Base-by-base conservation (phyloP, 2,113 vertebrate species). In the Dromaius novaehollandiae region DNA sequence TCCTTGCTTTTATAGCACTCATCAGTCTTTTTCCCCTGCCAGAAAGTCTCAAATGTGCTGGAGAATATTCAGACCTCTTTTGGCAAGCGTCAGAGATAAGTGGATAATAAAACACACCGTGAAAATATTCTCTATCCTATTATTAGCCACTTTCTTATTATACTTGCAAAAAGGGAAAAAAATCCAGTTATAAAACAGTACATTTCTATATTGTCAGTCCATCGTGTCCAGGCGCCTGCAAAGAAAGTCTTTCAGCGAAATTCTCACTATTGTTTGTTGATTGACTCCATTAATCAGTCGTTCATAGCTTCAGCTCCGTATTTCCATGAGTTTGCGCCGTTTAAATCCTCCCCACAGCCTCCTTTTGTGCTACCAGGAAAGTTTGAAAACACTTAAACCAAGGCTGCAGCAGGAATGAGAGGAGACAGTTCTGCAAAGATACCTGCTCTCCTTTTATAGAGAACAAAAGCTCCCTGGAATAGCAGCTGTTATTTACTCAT, bases 51-150 rank as follows among this genome's bases (percentile, higher is more conserved):
- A 83, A 61, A 91, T 81, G 79, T 42, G 78, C 95, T 83, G 55
- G 91, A 75, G 94, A 97, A 93, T 95, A 95, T 87, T 95, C 91
- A 79, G 73, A 78, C 87, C 87, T 94, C 88, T 94, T 94, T 96
- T 95, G 97, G 96, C 97, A 90, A 96, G 77, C 44, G 21, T 78
- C 89, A 79, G 65, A 96, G 75, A 95, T 86, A 90, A 88, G 89
- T 90, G 89, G 94, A 58, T 96, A 95, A 93, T 89, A 96, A 97
- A 96, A 80, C 91, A 85, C 56, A 82, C 90, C 81, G 96, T 85
- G 85, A 66, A 93, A 92, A 74, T 80, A 86, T 95, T 91, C 89
- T 83, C 87, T 65, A 25, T 68, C 90, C 87, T 96, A 70, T 94
- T 95, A 94, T 91, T 95, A 90, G 95, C 77, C 58, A 58, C 92